Conservation (phyloP, 2,113 vertebrate genomes). For the Channa maculata region DNA sequence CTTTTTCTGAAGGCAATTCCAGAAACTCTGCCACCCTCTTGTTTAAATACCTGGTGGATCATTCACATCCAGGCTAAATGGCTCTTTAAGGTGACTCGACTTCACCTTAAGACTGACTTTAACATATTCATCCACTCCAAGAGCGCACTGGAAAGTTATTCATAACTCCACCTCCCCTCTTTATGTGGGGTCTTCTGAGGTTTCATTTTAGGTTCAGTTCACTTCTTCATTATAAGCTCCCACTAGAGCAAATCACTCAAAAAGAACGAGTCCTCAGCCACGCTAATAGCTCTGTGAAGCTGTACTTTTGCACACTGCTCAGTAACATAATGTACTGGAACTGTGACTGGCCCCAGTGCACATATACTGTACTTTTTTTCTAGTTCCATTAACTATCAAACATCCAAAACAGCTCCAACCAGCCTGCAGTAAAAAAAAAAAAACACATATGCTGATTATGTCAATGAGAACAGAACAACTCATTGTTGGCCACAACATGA, state of each 20-base stretch:
- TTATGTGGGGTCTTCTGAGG: background rate
- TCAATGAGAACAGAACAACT: no score
- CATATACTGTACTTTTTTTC: no score
- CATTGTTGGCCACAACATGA: no score
- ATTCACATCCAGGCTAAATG: background rate
- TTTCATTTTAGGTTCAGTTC: background rate
- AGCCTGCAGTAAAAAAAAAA: no score
- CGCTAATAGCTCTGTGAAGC: no score
- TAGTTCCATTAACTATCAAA: no score
- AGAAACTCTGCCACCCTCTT: background rate
- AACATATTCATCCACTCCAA: background rate
- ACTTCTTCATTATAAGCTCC: background rate
- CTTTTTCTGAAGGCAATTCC: no score
- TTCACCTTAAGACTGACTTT: background rate
- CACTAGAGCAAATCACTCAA: background rate
- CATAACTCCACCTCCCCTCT: background rate
- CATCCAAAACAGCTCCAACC: no score
- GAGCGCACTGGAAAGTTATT: background rate
- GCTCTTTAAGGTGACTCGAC: background rate
- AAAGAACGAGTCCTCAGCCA: background rate
- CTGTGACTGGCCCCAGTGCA: no score
- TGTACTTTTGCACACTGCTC: no score
- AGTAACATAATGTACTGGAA: no score
- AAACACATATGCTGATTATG: no score
- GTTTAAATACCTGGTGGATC: background rate